Base-by-base conservation (phyloP, 2,113 vertebrate genomes). In the Chaenocephalus aceratus region DNA sequence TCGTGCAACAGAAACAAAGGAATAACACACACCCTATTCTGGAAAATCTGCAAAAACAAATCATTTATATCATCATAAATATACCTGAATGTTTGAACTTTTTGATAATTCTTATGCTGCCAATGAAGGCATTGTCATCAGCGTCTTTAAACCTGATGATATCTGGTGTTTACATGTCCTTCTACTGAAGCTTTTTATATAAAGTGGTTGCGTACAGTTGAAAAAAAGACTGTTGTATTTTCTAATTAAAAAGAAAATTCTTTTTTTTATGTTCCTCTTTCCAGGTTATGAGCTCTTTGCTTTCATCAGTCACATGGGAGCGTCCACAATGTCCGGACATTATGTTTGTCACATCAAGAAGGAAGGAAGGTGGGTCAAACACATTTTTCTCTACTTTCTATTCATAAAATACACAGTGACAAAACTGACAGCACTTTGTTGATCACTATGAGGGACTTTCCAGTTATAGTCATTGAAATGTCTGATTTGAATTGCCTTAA, bases 331-430 rank as follows among this genome's bases (percentile, higher is more conserved):
- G 98, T 99, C 97, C 21, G 98, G 98, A 75, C 98, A 97, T 94
- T 99, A 99, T 46, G 95, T 99, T 77, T 99, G 98, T 91, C 98
- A 99, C 89, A 96, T 99, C 89, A 98, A 98, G 91, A 99, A 99
- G 90, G 98, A 99, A 81, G 98, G 98, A 90, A 97, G 98, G 98
- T 99, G 85, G 96, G 96, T 57, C 4, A 7, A 26, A 41, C 10
- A 3, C 46, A 5, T n/a, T 16, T 30, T 21, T 48, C 16, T 23
- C 10, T 23, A 1, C 14, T 45, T 16, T 6, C 62, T 30, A 46
- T 71, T 45, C 2, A 57, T 46, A 73, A 23, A 51, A 4, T 30
- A 61, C 3, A 45, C 54, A 63, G 12, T 57, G 41, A 14, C 21
- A 16, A 52, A 66, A 49, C 15, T 41, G 71, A 76, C 18, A 59